Base-by-base conservation (phyloP, 2,113 vertebrate species). In the Odontesthes bonariensis region DNA sequence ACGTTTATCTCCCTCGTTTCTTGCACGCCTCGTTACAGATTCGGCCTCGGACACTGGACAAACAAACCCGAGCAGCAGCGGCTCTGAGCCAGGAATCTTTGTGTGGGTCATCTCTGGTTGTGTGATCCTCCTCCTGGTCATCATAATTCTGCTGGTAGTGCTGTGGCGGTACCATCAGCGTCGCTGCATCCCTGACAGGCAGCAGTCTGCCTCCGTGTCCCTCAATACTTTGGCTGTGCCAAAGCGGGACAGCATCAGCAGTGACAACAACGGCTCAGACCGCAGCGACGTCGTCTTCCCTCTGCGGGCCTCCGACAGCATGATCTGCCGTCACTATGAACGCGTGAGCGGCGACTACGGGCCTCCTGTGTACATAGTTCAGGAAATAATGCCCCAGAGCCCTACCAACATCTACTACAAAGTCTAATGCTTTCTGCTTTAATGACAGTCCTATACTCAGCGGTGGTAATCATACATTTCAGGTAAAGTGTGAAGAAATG, bases 401-500 rank as follows among this genome's bases (percentile, higher is more conserved):
- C 97, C 97, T 32, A 96, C 97, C 86, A 99, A 99, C 92, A 94
- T 99, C 92, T 99, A 99, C 95, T 99, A 99, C 93, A 99, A 99
- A 93, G 98, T 99, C 92, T 99, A 95, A 96, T 27, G 19, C 52
- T 38, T 32, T 46, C 51, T 69, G 42, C 42, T 77, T 17, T 38
- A 8, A 16, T 17, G 65, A 31, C 35, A 10, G 35, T 38, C 35
- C 35, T 38, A 7, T 10, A 38, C 6, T 38, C 35, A 31, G 13
- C 52, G 23, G n/a, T 19, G 63, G 52, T 14, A 38, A 60, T 47
- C 68, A 38, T 65, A 12, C 31, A 38, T 38, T 32, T n/a, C 3
- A 17, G 67, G 38, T 33, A 17, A n/a, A 19, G 16, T 53, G 10
- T 75, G 22, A 55, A 40, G 33, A 44, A 61, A 70, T 9, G 27